Conservation (phyloP, 2,797 vertebrate species). For the Ataeniobius toweri region DNA sequence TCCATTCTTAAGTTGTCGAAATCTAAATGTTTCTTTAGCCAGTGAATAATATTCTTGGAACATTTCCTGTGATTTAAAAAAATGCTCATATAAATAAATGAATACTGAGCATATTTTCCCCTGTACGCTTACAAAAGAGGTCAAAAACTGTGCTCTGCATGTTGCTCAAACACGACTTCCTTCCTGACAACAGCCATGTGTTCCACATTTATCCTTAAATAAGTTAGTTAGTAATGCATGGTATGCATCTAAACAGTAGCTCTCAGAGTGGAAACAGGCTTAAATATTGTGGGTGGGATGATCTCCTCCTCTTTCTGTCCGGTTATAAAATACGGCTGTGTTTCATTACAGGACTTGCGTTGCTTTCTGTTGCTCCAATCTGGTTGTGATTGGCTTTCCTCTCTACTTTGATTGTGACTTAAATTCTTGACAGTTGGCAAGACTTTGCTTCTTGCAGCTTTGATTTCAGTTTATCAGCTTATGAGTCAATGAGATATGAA, state of each 20-base stretch:
- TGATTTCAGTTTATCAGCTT: background rate
- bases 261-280: slow-evolving; percentile 5
- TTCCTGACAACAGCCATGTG: slow-evolving; percentile 49
- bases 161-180: slow-evolving; percentile 31
- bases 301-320: background rate
- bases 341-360: slow-evolving; percentile 20
- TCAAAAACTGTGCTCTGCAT: background rate
- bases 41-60: background rate
- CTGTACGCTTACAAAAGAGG: background rate
- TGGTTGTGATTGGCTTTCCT: slow-evolving; percentile 7
- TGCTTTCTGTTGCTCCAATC: slow-evolving; percentile 17
- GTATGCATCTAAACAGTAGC: slow-evolving; percentile 41
- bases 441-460: background rate
- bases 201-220: slow-evolving; percentile 50
- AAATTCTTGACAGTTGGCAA: background rate
- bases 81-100: background rate
- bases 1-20: background rate
- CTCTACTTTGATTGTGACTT: slow-evolving; percentile 3
- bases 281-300: slow-evolving; percentile 12
- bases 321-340: slow-evolving; percentile 11
- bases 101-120: background rate
- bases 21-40: background rate
- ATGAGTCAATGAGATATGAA: background rate
- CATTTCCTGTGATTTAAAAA: background rate
- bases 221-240: slow-evolving; percentile 55